phyloP scores from a whole-genome alignment of 2,113 vertebrate species.

The Cinclus mexicanus region DNA sequence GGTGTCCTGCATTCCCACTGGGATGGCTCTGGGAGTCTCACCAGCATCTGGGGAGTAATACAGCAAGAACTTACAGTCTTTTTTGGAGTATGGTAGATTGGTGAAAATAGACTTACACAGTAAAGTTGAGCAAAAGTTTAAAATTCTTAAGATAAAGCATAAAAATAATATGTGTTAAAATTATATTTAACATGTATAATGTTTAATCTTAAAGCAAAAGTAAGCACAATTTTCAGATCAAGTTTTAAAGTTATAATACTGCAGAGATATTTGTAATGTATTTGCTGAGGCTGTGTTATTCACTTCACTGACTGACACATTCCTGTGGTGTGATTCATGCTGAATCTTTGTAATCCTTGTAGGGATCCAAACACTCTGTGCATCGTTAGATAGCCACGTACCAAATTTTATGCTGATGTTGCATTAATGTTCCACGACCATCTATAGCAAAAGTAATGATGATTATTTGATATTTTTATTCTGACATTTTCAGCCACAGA shows the following conservation, averaged over 20 bases:
- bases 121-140: neutral
- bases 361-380: neutral
- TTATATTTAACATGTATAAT: neutral
- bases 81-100: neutral
- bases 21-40: neutral
- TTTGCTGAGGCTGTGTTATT: neutral
- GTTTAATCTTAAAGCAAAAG: neutral
- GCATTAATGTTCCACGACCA: neutral
- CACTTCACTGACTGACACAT: neutral
- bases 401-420: neutral
- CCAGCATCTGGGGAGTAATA: neutral
- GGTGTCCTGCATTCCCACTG: rapidly evolving
- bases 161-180: neutral
- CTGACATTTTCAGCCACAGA: neutral
- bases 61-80: neutral
- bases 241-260: neutral
- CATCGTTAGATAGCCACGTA: neutral
- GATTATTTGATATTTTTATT: neutral
- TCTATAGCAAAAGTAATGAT: neutral
- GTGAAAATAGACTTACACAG: neutral
- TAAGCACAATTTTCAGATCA: neutral
- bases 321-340: neutral
- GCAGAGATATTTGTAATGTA: neutral
- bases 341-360: neutral
- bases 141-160: neutral